A percentile compares a stretch with the other conserved stretches of the same genome.
Conservation (phyloP, 2,797 vertebrate species). For the Corythornis leucogaster region DNA sequence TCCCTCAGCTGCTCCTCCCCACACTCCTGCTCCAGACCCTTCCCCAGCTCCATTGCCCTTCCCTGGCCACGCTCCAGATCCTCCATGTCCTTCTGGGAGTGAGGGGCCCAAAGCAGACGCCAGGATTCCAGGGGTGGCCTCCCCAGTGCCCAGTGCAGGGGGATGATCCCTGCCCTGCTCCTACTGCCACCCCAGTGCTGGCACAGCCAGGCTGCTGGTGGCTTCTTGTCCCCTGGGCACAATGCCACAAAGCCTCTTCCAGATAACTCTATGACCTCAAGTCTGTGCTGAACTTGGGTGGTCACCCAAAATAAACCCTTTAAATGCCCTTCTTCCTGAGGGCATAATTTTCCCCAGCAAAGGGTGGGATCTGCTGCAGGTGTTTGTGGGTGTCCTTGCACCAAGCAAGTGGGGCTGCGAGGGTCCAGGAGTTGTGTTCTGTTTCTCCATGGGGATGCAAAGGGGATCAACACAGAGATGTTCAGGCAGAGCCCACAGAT, state of each 20-base stretch:
- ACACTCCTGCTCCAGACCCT: too few relatives aligned
- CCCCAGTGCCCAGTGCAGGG: too few relatives aligned
- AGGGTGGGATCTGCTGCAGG: background rate
- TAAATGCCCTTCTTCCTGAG: background rate
- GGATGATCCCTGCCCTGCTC: too few relatives aligned
- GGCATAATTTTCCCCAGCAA: accelerated
- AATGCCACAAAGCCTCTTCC: background rate
- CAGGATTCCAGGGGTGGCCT: too few relatives aligned
- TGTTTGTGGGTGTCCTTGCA: background rate
- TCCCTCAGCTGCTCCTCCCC: too few relatives aligned
- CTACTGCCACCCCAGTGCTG: too few relatives aligned
- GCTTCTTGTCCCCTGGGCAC: background rate
- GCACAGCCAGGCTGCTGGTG: background rate
- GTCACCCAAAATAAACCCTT: background rate
- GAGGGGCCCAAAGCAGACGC: too few relatives aligned
- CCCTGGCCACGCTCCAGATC: too few relatives aligned
- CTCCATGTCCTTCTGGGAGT: too few relatives aligned
- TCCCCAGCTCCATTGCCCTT: too few relatives aligned
- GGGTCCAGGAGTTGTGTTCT: background rate
- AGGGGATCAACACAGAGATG: background rate
- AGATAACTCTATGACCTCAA: background rate
- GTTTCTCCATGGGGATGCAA: background rate
- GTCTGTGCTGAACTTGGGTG: accelerated
- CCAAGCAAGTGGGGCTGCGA: background rate
- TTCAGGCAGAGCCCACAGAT: background rate